Base-by-base conservation (phyloP, 1,140 invertebrate genomes). In the Danaus melanippus region DNA sequence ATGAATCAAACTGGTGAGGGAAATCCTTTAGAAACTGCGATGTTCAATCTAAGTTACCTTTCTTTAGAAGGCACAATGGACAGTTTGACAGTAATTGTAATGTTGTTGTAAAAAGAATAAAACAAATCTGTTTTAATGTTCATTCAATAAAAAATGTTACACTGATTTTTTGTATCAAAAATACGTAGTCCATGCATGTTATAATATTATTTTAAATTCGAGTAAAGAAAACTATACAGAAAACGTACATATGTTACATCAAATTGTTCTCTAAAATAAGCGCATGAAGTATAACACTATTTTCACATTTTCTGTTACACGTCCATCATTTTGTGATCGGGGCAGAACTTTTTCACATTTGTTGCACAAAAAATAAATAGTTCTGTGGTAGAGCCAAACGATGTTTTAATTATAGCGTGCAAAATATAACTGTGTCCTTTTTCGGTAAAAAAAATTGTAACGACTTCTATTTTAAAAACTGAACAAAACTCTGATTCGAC, bases 1-100 rank as follows among this genome's bases (percentile, higher is more conserved):
- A 69, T 72, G 64, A 72, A 71, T 70, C 63, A 63, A 71, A 69
- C 56, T 51, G 53, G 51, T 60, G 49, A 46, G 56, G 50, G 52
- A 56, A 54, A 60, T 56, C 58, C 53, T 60, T 49, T 56, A 52
- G 17, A 60, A 60, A 56, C 43, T 55, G 47, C 43, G 44, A 47
- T 60, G 49, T 60, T 52, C 52, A 55, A 46, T 21, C 45, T 50
- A 52, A 52, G 50, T 52, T 32, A 52, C 43, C 45, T 52, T 52
- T 52, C 11, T 52, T 45, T 39, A 10, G 42, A 21, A 39, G 21
- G 42, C 43, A 50, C 40, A 45, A 52, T 44, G 50, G 41, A 52
- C 42, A 44, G 21, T 32, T 32, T 32, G 21, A 32, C 21, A 32
- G 2, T 32, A 32, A 32, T 32, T 32, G 21, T 32, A 32, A 32